Evolutionary conservation across 1,140 invertebrate genomes (phyloP), one percentile per base, ranked within the genome.

Genomic region (Caenorhabditis tropicalis): DNA sequence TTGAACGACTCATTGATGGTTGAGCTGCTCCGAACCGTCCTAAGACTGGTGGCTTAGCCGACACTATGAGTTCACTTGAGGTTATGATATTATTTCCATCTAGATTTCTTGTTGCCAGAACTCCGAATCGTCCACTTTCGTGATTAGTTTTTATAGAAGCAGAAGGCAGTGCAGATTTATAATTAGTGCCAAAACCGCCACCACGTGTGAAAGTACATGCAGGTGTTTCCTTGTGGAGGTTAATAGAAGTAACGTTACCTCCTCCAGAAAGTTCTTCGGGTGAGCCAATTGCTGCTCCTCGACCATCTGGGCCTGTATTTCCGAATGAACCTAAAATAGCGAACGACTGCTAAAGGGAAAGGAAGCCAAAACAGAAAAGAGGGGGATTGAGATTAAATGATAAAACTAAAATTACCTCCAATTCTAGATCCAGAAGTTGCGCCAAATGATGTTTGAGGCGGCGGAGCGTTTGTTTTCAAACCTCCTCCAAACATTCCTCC

Each of bases 401-500:
- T 24, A 36, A 43, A 31, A 27, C 10, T 19, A 2, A 46, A 46
- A 7, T 24, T 46, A 74, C 65, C 65, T 33, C 65, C 36, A 43
- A 43, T 36, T 43, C 65, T 31, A 3, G 65, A 43, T 43, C 65
- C 65, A 7, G 36, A 74, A 2, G 65, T 74, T 5, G 65, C 27
- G 3, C 65, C 65, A 2, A 74, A 74, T 10, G 65, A 74, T 0
- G 65, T 74, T 24, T 74, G 65, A 15, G 65, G 65, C 24, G 65
- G 65, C 33, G 65, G 65, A 15, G 65, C 65, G 24, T 74, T 74
- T 12, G 21, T 43, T 74, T 74, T 74, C 4, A n/a, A n/a, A n/a
- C 33, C 65, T 39, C 65, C 65, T 7, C 65, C 65, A n/a, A 74
- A 74, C 65, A 74, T 74, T 31, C 65, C 65, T 74, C 65, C 65